These are phyloP conservation scores for Ibidorhyncha struthersii DNA, from an alignment of 2,113 vertebrate species.

Conservation along the genomic window DNA sequence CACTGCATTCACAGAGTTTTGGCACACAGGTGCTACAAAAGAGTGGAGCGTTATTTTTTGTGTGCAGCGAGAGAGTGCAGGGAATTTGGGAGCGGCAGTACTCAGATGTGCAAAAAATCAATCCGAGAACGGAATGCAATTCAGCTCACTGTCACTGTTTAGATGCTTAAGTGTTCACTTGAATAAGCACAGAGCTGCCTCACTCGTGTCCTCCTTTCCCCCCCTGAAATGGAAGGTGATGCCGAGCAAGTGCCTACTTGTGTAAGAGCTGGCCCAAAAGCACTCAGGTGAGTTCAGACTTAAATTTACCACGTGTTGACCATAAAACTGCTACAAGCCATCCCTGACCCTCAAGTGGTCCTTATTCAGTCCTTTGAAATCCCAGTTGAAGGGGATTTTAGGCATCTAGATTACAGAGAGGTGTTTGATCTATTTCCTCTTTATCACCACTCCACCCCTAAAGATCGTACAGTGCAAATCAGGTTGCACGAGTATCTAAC, in stretches of 20 bases:
- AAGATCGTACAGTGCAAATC: neutral
- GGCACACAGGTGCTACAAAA: neutral
- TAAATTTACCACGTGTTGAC: neutral
- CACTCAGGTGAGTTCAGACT: neutral
- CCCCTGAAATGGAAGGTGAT: neutral
- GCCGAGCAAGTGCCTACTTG: neutral
- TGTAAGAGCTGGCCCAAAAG: neutral
- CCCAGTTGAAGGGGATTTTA: neutral
- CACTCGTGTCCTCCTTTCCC: neutral
- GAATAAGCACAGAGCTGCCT: neutral
- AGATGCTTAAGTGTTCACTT: neutral
- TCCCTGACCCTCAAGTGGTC: neutral
- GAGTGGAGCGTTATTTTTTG: neutral
- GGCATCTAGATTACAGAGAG: neutral
- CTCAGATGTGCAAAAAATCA: neutral
- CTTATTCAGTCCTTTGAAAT: neutral
- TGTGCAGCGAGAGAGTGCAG: neutral
- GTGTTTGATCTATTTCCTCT: neutral
- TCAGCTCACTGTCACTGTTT: neutral
- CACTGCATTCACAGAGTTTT: neutral
- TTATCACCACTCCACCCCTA: neutral
- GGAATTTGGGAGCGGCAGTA: rapidly evolving
- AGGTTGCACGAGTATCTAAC: neutral
- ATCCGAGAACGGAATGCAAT: neutral
- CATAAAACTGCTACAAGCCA: neutral